phyloP scores from a whole-genome alignment of 2,888 invertebrate genomes.

The Brenthis daphne region DNA sequence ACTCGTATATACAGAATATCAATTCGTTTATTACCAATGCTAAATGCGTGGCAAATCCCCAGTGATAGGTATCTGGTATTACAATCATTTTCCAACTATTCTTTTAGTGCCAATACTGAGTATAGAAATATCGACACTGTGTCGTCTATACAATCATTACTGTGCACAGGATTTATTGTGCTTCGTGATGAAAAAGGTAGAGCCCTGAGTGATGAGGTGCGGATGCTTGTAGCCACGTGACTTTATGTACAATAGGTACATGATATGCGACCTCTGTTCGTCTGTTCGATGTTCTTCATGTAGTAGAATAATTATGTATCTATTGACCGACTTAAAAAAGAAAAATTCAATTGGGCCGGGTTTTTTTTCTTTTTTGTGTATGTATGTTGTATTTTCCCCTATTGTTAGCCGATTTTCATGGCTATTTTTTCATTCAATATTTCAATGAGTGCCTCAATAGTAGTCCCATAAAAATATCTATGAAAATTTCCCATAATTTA shows the following conservation, averaged over 20 bases:
- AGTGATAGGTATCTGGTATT: conserved; percentile 42
- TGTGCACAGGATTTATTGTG: conserved; percentile 23
- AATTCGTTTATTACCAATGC: conserved; percentile 47
- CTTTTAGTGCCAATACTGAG: conserved; percentile 10
- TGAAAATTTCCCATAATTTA: no score
- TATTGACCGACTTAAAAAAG: no score
- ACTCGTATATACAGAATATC: conserved; percentile 42
- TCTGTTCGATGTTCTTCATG: no score
- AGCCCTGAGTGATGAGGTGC: conserved; percentile 11
- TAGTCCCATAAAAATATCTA: no score
- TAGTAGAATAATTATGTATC: no score
- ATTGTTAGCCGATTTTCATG: no score
- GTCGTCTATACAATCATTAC: conserved; percentile 25
- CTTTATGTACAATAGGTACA: neutral
- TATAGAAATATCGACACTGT: conserved; percentile 31
- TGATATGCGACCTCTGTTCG: neutral
- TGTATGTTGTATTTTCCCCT: no score
- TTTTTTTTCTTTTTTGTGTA: no score
- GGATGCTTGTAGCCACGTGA: conserved; percentile 40
- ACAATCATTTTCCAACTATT: conserved; percentile 41
- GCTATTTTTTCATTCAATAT: no score
- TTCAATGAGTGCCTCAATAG: no score
- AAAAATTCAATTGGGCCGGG: no score
- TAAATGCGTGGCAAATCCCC: conserved; percentile 47
- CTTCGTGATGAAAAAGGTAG: conserved; percentile 6